phyloP scores from a whole-genome alignment of 2,797 vertebrate genomes.

The Babyrousa celebensis region DNA sequence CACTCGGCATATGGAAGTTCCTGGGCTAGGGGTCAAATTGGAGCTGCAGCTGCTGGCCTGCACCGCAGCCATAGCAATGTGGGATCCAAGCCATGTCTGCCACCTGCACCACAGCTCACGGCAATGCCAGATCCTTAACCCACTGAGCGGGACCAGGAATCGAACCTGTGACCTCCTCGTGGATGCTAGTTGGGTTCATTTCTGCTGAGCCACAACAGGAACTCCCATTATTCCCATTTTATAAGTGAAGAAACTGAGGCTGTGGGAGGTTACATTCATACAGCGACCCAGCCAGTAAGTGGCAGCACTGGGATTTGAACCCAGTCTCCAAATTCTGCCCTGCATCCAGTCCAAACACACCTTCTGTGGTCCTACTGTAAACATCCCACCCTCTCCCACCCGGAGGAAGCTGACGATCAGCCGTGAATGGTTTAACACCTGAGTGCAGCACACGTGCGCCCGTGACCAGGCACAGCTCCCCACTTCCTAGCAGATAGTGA shows the following conservation, averaged over 20 bases:
- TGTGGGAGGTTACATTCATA: background rate
- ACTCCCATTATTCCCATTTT: background rate
- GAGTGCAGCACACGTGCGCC: rapidly evolving
- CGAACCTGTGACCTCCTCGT: too few species aligned
- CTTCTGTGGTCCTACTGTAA: background rate
- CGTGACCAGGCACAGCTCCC: background rate
- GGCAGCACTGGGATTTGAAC: background rate
- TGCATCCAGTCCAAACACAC: background rate
- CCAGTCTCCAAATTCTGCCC: background rate
- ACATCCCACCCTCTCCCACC: background rate
- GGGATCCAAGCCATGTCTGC: too few species aligned
- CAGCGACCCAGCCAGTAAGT: background rate
- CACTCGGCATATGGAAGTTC: too few species aligned
- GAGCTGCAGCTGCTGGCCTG: too few species aligned
- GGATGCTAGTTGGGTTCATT: too few species aligned
- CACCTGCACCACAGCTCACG: too few species aligned
- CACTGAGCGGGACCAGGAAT: too few species aligned
- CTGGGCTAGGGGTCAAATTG: too few species aligned
- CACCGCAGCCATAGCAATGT: too few species aligned
- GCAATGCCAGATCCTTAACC: too few species aligned
- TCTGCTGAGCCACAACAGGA: too few species aligned
- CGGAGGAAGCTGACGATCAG: background rate
- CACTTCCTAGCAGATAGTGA: background rate
- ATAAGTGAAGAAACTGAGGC: conserved; percentile 11
- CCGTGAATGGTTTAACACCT: background rate